These are phyloP conservation scores for Idaea straminata DNA, from an alignment of 2,888 invertebrate species.

Conservation along the genomic window DNA sequence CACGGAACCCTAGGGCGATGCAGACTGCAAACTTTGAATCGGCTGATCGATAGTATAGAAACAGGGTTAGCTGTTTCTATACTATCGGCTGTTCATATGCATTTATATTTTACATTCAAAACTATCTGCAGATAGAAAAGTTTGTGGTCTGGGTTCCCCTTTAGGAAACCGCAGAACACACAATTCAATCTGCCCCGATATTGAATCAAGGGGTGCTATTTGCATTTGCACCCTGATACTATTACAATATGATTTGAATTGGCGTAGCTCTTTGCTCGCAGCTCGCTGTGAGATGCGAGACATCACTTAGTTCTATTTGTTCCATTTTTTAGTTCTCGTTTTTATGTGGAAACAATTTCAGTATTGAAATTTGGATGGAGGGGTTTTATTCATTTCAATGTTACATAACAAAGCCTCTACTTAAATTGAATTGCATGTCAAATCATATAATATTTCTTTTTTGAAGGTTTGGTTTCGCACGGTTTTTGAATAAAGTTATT, in stretches of 20 bases:
- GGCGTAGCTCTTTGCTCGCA: slow-evolving; percentile 5
- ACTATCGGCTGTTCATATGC: too few relatives aligned
- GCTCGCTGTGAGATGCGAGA: too few relatives aligned
- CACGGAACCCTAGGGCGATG: slow-evolving; percentile 18
- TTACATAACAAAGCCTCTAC: not conserved
- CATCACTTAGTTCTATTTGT: too few relatives aligned
- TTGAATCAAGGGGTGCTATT: slow-evolving; percentile 39
- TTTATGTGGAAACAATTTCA: not conserved
- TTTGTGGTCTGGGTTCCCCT: not conserved
- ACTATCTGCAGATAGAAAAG: not conserved
- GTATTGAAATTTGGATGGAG: not conserved
- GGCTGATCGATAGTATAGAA: not conserved
- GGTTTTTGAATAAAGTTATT: too few relatives aligned
- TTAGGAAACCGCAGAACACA: slow-evolving; percentile 35
- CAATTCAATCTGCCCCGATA: slow-evolving; percentile 43
- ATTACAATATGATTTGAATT: slow-evolving; percentile 41
- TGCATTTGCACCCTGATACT: slow-evolving; percentile 35
- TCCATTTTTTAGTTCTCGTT: not conserved
- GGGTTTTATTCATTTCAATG: not conserved
- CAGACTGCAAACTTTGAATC: slow-evolving; percentile 10
- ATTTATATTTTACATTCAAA: too few relatives aligned
- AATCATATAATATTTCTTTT: too few relatives aligned
- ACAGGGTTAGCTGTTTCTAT: too few relatives aligned
- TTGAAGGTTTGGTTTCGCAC: too few relatives aligned
- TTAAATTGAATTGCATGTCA: not conserved